Evolutionary conservation across 2,888 invertebrate genomes (phyloP).

Genomic region (Agrotis ipsilon): DNA sequence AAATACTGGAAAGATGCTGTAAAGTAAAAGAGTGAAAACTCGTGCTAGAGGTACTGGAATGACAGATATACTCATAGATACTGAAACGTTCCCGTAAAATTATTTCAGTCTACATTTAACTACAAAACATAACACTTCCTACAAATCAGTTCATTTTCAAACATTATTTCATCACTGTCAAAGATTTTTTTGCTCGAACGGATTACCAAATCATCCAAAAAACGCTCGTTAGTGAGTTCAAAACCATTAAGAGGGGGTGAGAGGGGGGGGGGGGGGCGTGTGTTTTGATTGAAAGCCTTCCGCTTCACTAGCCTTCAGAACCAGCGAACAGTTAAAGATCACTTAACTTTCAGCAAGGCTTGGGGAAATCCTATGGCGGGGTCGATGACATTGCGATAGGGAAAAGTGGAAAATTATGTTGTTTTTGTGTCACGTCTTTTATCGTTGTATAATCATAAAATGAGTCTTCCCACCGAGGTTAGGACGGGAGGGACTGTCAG

Average conservation of each 20-base stretch:
- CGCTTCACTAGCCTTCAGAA: slow-evolving; percentile 20
- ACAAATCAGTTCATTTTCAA: not conserved
- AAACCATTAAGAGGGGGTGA: too few species aligned
- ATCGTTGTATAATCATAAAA: too few species aligned
- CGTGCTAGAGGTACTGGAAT: too few species aligned
- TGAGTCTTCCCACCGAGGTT: too few species aligned
- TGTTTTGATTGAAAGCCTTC: slow-evolving; percentile 17
- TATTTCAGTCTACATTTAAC: too few species aligned
- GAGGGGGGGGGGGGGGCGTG: not conserved
- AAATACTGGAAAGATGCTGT: too few species aligned
- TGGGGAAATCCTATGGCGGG: not conserved
- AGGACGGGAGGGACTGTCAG: too few species aligned
- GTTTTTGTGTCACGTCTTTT: too few species aligned
- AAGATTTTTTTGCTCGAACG: slow-evolving; percentile 20
- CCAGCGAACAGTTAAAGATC: slow-evolving; percentile 19
- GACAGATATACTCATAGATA: too few species aligned
- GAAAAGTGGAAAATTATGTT: not conserved
- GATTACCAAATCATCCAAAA: slow-evolving; percentile 20
- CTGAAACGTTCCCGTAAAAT: too few species aligned
- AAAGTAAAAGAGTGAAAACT: too few species aligned
- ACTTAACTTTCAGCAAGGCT: slow-evolving; percentile 7
- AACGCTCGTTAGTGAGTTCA: slow-evolving; percentile 27
- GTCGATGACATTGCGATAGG: slow-evolving; percentile 8
- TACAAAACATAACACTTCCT: not conserved
- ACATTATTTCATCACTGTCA: not conserved